Evolutionary conservation across 1,140 invertebrate species (phyloP).

Genomic region (Triops longicaudatus): DNA sequence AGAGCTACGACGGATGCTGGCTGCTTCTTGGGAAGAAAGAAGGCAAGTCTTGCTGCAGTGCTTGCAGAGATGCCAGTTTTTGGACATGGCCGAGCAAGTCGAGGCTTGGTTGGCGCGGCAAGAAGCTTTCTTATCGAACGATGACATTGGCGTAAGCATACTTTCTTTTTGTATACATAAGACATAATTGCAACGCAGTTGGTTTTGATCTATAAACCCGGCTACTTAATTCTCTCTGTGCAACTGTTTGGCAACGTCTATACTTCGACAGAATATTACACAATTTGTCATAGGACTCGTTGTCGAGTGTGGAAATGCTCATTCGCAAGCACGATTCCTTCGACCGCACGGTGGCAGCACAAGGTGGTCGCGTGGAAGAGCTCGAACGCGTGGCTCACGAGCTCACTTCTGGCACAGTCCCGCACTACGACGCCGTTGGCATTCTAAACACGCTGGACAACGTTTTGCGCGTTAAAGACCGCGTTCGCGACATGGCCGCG

Average conservation of each 20-base stretch:
- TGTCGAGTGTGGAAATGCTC: slow-evolving; percentile 71
- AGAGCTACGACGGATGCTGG: slow-evolving; percentile 49
- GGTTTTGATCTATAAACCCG: no score
- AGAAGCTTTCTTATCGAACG: slow-evolving; percentile 87
- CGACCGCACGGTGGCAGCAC: slow-evolving; percentile 72
- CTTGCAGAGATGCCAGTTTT: slow-evolving; percentile 82
- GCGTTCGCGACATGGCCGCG: slow-evolving; percentile 50
- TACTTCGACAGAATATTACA: slow-evolving; percentile 20
- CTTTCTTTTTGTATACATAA: slow-evolving; percentile 24
- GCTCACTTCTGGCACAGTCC: slow-evolving; percentile 46
- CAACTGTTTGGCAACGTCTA: no score
- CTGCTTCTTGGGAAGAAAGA: slow-evolving; percentile 70
- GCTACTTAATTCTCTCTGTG: no score
- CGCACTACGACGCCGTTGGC: slow-evolving; percentile 52
- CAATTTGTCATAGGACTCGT: slow-evolving; percentile 40
- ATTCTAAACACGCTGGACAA: slow-evolving; percentile 55
- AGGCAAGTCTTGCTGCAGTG: slow-evolving; percentile 76
- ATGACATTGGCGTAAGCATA: slow-evolving; percentile 65
- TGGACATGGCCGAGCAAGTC: slow-evolving; percentile 71
- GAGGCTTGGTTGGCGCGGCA: slow-evolving; percentile 82
- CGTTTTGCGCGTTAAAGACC: slow-evolving; percentile 54
- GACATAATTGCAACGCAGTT: no score
- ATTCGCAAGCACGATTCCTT: slow-evolving; percentile 84
- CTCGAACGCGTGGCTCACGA: slow-evolving; percentile 59
- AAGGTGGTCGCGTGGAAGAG: slow-evolving; percentile 66